Conservation (phyloP, 2,888 invertebrate species). For the Aphidius colemani region DNA sequence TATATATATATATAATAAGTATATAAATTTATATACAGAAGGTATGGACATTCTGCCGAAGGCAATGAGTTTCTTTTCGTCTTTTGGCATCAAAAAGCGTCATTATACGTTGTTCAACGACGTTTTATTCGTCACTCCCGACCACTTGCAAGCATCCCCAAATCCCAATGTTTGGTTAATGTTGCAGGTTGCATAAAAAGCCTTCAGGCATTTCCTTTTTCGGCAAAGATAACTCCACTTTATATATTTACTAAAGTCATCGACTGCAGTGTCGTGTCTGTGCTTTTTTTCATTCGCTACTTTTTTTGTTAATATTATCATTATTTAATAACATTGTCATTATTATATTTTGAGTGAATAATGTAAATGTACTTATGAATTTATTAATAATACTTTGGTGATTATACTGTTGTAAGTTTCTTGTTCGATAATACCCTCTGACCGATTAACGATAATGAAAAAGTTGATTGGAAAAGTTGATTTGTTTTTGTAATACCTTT, state of each 20-base stretch:
- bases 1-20: too few species aligned
- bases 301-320: background rate
- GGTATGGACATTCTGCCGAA: constrained; percentile 19
- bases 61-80: constrained; percentile 19
- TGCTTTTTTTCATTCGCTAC: background rate
- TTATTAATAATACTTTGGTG: constrained; percentile 10
- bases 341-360: background rate
- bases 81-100: constrained; percentile 20
- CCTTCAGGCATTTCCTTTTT: too few species aligned
- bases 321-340: background rate
- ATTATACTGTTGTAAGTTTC: constrained; percentile 5
- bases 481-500: background rate
- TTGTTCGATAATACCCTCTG: background rate
- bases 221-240: constrained; percentile 1
- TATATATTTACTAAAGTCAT: constrained; percentile 10
- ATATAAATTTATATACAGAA: constrained; percentile 10
- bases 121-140: constrained; percentile 17
- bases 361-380: constrained; percentile 13
- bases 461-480: background rate
- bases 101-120: constrained; percentile 24
- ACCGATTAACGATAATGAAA: constrained; percentile 12
- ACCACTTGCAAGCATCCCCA: background rate
- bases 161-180: too few species aligned
- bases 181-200: too few species aligned
- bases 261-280: constrained; percentile 5